These are phyloP conservation scores for Cheilosia scutellata DNA, from an alignment of 2,888 invertebrate genomes.

Conservation along the genomic window DNA sequence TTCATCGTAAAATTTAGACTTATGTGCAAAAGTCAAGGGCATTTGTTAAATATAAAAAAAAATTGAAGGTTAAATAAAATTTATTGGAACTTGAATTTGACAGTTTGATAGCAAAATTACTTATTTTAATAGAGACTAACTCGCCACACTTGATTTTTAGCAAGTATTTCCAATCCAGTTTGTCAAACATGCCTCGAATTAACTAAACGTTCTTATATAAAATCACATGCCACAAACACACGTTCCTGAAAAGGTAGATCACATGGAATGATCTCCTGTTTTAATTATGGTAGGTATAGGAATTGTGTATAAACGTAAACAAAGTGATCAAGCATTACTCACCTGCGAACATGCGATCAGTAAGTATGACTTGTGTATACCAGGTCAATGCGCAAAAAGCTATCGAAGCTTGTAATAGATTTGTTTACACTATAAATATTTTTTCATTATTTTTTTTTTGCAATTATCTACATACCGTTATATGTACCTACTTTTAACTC, in stretches of 20 bases:
- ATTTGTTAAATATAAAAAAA: background rate
- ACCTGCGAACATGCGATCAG: background rate
- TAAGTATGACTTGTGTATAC: background rate
- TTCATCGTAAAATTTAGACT: no score
- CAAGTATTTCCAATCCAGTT: no score
- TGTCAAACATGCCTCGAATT: no score
- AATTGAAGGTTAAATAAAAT: no score
- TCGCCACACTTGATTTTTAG: no score
- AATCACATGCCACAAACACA: constrained; percentile 13
- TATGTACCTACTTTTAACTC: no score
- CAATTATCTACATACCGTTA: no score
- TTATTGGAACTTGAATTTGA: no score
- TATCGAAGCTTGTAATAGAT: background rate
- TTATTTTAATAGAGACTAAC: no score
- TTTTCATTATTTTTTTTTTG: no score
- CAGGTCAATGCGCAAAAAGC: background rate
- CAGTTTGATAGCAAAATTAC: background rate
- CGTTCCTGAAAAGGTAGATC: background rate
- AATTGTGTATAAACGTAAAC: background rate
- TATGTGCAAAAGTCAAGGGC: no score
- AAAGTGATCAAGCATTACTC: background rate
- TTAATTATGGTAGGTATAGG: background rate
- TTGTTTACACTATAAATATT: background rate
- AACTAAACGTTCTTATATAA: no score
- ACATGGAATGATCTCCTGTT: background rate